phyloP scores from a whole-genome alignment of 2,888 invertebrate genomes.

The Athalia cordata region DNA sequence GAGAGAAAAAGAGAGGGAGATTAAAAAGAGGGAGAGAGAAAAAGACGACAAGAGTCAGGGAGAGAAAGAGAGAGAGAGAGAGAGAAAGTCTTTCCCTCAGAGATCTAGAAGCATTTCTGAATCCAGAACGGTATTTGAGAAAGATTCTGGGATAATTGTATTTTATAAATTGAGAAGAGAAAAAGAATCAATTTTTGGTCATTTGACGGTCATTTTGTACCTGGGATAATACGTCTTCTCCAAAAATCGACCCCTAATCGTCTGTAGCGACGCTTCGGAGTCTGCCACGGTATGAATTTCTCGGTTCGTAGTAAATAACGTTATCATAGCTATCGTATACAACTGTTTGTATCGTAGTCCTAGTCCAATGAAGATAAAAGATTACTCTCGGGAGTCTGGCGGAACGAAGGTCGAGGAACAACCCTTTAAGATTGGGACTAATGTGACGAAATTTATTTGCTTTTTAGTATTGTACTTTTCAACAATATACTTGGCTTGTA shows the following conservation, averaged over 20 bases:
- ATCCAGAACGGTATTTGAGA: too few relatives aligned
- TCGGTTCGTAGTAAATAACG: neutral
- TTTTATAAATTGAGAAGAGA: too few relatives aligned
- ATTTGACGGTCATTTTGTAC: too few relatives aligned
- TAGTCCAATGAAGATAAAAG: neutral
- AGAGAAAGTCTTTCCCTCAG: conserved; percentile 4
- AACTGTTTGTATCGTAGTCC: conserved; percentile 29
- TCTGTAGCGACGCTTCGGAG: too few relatives aligned
- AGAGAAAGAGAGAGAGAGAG: conserved; percentile 1
- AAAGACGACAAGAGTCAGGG: conserved; percentile 4
- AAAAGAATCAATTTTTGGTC: too few relatives aligned
- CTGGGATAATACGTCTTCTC: too few relatives aligned
- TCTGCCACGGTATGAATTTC: neutral
- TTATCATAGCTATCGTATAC: conserved; percentile 16
- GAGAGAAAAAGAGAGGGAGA: conserved; percentile 38
- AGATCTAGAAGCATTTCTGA: conserved; percentile 20
- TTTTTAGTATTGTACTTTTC: neutral
- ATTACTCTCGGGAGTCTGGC: conserved; percentile 9
- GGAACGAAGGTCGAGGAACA: conserved; percentile 18
- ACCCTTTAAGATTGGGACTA: conserved; percentile 15
- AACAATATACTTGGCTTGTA: too few relatives aligned
- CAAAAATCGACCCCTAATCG: too few relatives aligned
- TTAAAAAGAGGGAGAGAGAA: neutral
- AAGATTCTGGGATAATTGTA: too few relatives aligned
- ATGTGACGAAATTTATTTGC: neutral